Percentiles rank a stretch among this genome's conserved stretches.
Evolutionary conservation across 2,888 invertebrate species (phyloP).

Genomic region (Plebejus argus): DNA sequence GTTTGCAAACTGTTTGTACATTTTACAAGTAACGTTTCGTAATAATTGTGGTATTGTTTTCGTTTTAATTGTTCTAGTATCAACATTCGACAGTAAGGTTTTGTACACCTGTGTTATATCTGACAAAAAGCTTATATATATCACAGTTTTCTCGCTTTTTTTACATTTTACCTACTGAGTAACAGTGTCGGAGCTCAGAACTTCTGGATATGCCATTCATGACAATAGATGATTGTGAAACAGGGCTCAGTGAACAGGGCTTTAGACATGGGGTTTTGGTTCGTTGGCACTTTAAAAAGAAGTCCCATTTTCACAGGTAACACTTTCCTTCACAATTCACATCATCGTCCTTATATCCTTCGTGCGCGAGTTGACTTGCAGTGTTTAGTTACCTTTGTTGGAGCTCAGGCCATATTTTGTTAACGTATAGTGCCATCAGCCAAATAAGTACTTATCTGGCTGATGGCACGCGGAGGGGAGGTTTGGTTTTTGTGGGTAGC

Average conservation of each 20-base stretch:
- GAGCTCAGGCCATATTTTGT: no score
- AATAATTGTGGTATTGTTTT: conserved; percentile 16
- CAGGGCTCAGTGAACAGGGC: not conserved
- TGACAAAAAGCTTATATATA: not conserved
- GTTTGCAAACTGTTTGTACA: conserved; percentile 24
- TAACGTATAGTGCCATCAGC: no score
- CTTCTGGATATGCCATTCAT: not conserved
- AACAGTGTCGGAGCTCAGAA: not conserved
- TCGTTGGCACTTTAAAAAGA: not conserved
- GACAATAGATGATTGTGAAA: not conserved
- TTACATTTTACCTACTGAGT: not conserved
- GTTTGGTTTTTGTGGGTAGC: no score
- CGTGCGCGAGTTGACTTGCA: not conserved
- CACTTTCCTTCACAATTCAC: not conserved
- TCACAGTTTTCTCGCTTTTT: not conserved
- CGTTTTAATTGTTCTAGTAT: not conserved
- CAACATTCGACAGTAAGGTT: not conserved
- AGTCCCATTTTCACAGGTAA: not conserved
- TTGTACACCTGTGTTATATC: not conserved
- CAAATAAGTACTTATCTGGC: not conserved
- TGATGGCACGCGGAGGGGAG: not conserved
- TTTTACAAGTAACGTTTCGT: conserved; percentile 11
- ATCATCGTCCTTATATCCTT: not conserved
- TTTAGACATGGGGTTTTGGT: not conserved
- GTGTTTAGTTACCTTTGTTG: no score